Evolutionary conservation across 2,113 vertebrate genomes (phyloP), one percentile per base, ranked within the genome.

Genomic region (Xenopus borealis): DNA sequence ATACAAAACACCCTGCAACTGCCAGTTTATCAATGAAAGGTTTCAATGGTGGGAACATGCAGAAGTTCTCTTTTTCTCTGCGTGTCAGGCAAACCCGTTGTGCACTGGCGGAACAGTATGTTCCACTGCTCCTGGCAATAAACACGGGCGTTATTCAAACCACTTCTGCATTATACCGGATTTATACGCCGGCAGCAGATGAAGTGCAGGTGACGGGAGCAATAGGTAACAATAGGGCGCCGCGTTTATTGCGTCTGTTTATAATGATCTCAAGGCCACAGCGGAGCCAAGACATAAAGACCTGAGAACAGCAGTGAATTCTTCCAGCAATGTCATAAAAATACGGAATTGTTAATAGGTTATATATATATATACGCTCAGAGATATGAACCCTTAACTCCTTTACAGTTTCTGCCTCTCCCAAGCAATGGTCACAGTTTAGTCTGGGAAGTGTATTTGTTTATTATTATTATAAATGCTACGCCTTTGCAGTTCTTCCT

Each of bases 401-500:
- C 33, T 72, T 27, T 27, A 27, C 23, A 27, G n/a, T 27, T 1
- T 27, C 23, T 27, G 23, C 18, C 18, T 27, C 3, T 55, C 18
- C 19, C 52, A 27, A 27, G 23, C 47, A 30, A 33, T 10, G 47
- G 57, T 18, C 63, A 47, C 8, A 63, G 69, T 47, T 61, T 16
- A 61, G 57, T 52, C 72, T 62, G 72, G 10, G 67, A 83, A 84
- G 9, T 53, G 3, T 11, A 50, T 19, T 7, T 72, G 65, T 72
- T 69, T 78, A 74, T 79, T 78, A 27, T 27, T 27, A 78, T 83
- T 82, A 71, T 79, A 84, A 81, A 83, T 82, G 78, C 84, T 45
- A 46, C 74, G 70, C 73, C 78, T 82, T 86, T 84, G 78, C 84
- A 78, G 83, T 81, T 76, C 82, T 85, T 90, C 87, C 2, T 16